Conservation (phyloP, 1,140 invertebrate genomes). For the Drosophila paulistorum region DNA sequence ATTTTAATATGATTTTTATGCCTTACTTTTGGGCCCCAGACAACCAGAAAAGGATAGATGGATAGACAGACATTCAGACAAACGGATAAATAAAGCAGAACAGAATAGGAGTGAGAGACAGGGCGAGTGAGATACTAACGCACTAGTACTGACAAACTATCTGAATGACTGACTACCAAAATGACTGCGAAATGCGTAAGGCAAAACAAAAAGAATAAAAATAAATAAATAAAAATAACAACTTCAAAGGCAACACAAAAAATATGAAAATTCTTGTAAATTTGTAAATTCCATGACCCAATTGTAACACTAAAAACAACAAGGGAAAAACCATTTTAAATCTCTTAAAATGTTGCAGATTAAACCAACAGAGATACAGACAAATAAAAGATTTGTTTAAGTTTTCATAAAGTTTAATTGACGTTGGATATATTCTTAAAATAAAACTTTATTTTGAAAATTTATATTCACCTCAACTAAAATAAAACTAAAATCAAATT, state of each 20-base stretch:
- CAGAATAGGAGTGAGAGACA: not conserved
- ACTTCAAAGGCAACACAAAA: not conserved
- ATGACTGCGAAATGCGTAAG: constrained; percentile 37
- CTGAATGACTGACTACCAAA: constrained; percentile 36
- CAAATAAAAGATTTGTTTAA: not conserved
- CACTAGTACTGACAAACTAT: constrained; percentile 30
- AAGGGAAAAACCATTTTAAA: not conserved
- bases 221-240: not conserved
- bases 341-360: not conserved
- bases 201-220: not conserved
- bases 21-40: constrained; percentile 39
- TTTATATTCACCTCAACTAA: too few species aligned
- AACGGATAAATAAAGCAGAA: constrained; percentile 2
- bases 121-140: constrained; percentile 9
- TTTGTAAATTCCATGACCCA: constrained; percentile 12
- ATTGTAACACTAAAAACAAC: not conserved
- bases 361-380: not conserved
- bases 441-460: too few species aligned
- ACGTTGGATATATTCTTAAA: too few species aligned
- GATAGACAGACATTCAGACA: constrained; percentile 6
- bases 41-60: constrained; percentile 12
- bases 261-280: constrained; percentile 9
- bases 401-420: too few species aligned
- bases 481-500: too few species aligned
- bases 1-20: constrained; percentile 79